Base-by-base conservation (phyloP, 1,140 invertebrate genomes). In the Daktulosphaira vitifoliae region DNA sequence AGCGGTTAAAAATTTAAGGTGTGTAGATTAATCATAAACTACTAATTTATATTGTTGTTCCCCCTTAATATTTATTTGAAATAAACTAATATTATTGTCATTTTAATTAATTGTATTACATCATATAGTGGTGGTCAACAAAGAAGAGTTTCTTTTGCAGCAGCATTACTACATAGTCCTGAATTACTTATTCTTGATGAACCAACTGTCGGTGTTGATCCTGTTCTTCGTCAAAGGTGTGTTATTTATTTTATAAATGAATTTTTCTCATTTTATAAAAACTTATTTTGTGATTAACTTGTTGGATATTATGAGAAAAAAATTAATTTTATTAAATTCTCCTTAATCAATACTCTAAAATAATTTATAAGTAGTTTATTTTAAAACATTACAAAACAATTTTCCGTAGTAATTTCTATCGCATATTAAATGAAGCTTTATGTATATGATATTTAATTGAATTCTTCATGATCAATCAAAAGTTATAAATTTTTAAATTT, bases 201-300 rank as follows among this genome's bases (percentile, higher is more conserved):
- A 75, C 92, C 92, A 0, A 96, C 92, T 0, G 92, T 94, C 8
- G 92, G 92, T 7, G 79, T 96, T 29, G 92, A 96, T 78, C 92
- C 93, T 3, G 77, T 95, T 67, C 75, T 96, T 18, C 81, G 92
- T 75, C 87, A 92, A 73, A 86, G 83, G 89, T 89, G 73, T 78
- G 76, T 76, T n/a, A n/a, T n/a, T 33, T 39, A 18, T 20, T 23
- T n/a, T 42, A 25, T 18, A 0, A 11, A 2, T n/a, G 16, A 25
- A 65, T 11, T 11, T 25, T 1, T 18, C n/a, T 29, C 18, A 29
- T 33, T 22, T 7, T 53, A 23, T 16, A 25, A 16, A 53, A 18
- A 7, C 7, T 53, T 6, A 6, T 7, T 20, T 7, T 37, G 33
- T 37, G 33, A 13, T 13, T 6, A 37, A 37, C 33, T 7, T 7